These are phyloP conservation scores for Pararge aegeria DNA, from an alignment of 1,140 invertebrate genomes.

Conservation along the genomic window DNA sequence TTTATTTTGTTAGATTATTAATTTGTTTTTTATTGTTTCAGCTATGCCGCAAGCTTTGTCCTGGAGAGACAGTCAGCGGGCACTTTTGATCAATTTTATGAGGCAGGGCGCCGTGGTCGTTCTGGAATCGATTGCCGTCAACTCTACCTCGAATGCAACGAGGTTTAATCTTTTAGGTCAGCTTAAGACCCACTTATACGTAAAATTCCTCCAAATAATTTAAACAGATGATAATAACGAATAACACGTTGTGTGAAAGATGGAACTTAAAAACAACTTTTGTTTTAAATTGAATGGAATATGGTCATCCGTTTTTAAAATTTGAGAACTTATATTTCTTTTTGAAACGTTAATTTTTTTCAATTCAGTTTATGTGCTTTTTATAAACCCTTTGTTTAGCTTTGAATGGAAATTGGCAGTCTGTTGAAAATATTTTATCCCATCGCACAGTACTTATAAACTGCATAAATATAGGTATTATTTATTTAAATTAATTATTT, in stretches of 20 bases:
- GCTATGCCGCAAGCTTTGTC: slow-evolving; percentile 91
- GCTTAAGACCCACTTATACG: slow-evolving; percentile 8
- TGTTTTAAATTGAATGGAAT: slow-evolving; percentile 21
- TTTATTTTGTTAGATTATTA: neutral
- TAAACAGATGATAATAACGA: neutral
- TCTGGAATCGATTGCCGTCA: slow-evolving; percentile 91
- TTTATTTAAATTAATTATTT: slow-evolving; percentile 78
- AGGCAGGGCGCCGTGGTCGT: slow-evolving; percentile 90
- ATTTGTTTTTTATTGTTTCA: slow-evolving; percentile 60
- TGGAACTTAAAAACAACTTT: slow-evolving; percentile 23
- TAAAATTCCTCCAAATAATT: slow-evolving; percentile 29
- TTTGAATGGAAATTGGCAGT: slow-evolving; percentile 21
- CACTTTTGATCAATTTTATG: slow-evolving; percentile 89
- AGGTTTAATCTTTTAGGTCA: slow-evolving; percentile 82
- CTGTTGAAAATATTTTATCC: slow-evolving; percentile 37
- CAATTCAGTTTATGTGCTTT: slow-evolving; percentile 1
- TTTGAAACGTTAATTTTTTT: too few species aligned
- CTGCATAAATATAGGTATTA: slow-evolving; percentile 36
- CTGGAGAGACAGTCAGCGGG: slow-evolving; percentile 87
- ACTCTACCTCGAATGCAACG: slow-evolving; percentile 91
- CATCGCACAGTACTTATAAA: slow-evolving; percentile 46
- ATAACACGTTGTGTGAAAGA: neutral
- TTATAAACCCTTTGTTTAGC: slow-evolving; percentile 1
- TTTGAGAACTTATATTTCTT: neutral
- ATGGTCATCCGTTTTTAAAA: neutral